Base-by-base conservation (phyloP, 2,113 vertebrate genomes). In the Datnioides undecimradiatus region DNA sequence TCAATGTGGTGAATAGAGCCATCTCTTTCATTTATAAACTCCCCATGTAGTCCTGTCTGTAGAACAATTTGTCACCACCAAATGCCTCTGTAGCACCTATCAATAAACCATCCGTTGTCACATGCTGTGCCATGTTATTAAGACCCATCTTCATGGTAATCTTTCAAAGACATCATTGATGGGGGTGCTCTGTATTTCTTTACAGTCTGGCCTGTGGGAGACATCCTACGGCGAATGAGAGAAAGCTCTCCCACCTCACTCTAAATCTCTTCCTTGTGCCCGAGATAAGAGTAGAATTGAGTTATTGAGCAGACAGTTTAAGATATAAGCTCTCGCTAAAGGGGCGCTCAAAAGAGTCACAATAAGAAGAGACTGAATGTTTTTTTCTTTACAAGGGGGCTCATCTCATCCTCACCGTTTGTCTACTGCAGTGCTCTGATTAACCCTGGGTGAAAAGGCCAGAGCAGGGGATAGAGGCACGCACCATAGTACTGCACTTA, bases 271-370 rank as follows among this genome's bases (percentile, higher is more conserved):
- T 75, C 79, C 89, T 68, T 84, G 84, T 82, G 86, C 85, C 72
- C 1, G 33, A 88, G 91, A 93, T 93, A 91, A 93, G 90, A 87
- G 43, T 17, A 52, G 83, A 92, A 93, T 92, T 90, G 92, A 94
- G 90, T 91, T 91, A 94, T 92, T 82, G 91, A 93, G 86, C 66
- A 81, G 85, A 79, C 67, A 83, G 77, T 92, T 93, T 91, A 87
- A 93, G 88, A 93, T 90, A 91, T 87, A 91, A 92, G 89, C 91
- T 84, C 82, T 59, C 13, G 6, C 88, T 86, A 66, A 92, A 92
- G 73, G 64, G 77, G 8, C 11, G 36, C 76, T 84, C 80, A 81
- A 63, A 81, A 73, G 65, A 83, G 76, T 25, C 70, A 85, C 64
- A 88, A 80, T 79, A 62, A 51, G 29, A 76, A 67, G 62, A 79